phyloP scores from a whole-genome alignment of 2,113 vertebrate genomes.

The Pimephales promelas region DNA sequence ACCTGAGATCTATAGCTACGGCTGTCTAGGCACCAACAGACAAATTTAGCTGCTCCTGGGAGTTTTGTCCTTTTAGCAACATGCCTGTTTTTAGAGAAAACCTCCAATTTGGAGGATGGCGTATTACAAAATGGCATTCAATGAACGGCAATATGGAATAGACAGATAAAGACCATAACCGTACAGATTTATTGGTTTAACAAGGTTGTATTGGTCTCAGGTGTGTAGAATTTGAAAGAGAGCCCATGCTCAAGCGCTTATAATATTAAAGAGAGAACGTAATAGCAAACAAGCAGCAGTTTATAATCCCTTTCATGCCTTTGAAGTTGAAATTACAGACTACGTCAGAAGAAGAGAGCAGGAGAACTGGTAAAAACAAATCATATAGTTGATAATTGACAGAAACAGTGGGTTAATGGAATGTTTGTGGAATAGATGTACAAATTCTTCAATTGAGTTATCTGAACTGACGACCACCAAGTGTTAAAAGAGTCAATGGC shows the following conservation, averaged over 20 bases:
- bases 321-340: constrained; percentile 37
- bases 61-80: constrained; percentile 17
- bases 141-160: constrained; percentile 22
- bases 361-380: background rate
- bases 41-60: constrained; percentile 13
- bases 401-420: background rate
- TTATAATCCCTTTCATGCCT: constrained; percentile 33
- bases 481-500: background rate
- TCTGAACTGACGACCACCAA: constrained; percentile 38
- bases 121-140: constrained; percentile 14
- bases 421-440: background rate
- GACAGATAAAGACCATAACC: constrained; percentile 37
- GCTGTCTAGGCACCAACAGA: constrained; percentile 41
- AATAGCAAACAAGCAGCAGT: constrained; percentile 21
- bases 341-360: constrained; percentile 1
- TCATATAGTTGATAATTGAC: background rate
- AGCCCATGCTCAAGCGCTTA: constrained; percentile 7
- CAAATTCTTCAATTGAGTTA: background rate
- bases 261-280: constrained; percentile 1
- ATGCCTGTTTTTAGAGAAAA: constrained; percentile 1
- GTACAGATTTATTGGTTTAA: constrained; percentile 35
- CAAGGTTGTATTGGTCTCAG: constrained; percentile 41
- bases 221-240: constrained; percentile 30
- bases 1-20: constrained; percentile 23
- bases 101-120: background rate